A percentile compares a stretch with the other conserved stretches of the same genome.
phyloP scores from a whole-genome alignment of 2,113 vertebrate genomes.

The Aphelocoma coerulescens region DNA sequence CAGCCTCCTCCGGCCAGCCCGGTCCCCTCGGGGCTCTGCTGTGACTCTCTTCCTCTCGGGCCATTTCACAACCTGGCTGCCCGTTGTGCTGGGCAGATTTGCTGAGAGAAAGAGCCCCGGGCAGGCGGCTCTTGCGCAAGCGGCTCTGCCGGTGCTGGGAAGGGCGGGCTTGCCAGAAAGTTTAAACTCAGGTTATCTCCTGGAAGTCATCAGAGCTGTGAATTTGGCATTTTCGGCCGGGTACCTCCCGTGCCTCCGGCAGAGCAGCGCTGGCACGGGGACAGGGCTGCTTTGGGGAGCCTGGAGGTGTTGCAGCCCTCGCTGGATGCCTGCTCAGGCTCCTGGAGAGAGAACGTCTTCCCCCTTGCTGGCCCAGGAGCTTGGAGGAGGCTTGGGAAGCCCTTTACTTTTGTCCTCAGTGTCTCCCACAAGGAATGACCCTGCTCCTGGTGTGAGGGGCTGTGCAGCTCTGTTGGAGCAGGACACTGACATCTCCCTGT shows the following conservation, averaged over 20 bases:
- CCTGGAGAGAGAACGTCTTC: not conserved
- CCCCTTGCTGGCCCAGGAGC: not conserved
- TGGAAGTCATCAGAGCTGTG: not conserved
- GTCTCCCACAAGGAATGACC: not conserved
- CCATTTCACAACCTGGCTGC: not conserved
- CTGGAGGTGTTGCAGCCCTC: not conserved
- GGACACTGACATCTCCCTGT: not conserved
- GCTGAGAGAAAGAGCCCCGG: not conserved
- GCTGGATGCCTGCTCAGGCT: not conserved
- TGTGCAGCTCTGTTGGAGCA: not conserved
- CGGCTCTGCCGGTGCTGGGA: not conserved
- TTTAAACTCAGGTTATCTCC: not conserved
- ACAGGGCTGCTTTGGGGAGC: not conserved
- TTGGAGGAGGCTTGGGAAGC: not conserved
- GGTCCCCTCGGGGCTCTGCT: fast-evolving
- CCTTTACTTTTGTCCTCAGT: not conserved
- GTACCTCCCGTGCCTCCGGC: not conserved
- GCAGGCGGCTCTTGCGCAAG: not conserved
- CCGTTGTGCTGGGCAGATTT: not conserved
- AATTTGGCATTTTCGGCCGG: not conserved
- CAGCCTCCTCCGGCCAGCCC: not conserved
- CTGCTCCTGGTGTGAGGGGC: not conserved
- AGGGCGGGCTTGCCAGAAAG: not conserved
- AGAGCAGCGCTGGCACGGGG: fast-evolving
- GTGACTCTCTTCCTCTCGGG: not conserved